These are phyloP conservation scores for Platysteira castanea DNA, from an alignment of 2,113 vertebrate species.

Conservation along the genomic window DNA sequence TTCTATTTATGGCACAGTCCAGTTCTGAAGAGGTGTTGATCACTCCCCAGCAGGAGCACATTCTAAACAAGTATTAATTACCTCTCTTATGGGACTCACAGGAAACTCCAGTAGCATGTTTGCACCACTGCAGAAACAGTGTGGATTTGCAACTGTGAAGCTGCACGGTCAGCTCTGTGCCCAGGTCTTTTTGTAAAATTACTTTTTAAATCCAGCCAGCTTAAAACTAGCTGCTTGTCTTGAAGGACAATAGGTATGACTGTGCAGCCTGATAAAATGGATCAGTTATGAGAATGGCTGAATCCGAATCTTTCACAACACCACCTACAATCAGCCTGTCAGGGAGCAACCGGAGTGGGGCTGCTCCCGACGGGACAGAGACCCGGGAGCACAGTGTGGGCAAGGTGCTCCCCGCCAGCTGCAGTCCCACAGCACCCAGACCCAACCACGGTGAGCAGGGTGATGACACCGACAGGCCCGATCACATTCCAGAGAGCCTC, in stretches of 20 bases:
- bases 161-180: background rate
- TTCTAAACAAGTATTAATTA: background rate
- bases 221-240: background rate
- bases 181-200: background rate
- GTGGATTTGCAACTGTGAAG: background rate
- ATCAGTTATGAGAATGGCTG: background rate
- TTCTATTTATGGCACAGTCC: background rate
- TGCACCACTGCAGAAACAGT: background rate
- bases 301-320: background rate
- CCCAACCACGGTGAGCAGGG: background rate
- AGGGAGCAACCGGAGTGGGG: background rate
- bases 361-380: accelerated
- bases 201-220: background rate
- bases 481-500: background rate
- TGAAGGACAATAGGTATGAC: background rate
- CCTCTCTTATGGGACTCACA: background rate
- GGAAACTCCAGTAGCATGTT: background rate
- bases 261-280: background rate
- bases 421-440: background rate
- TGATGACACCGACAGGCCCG: background rate
- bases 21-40: background rate
- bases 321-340: accelerated
- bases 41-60: background rate
- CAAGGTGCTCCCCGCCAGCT: accelerated
- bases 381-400: background rate